These are phyloP conservation scores for Hermaeophaga mercurialis DNA, from an alignment of 2,888 invertebrate genomes.

Conservation along the genomic window DNA sequence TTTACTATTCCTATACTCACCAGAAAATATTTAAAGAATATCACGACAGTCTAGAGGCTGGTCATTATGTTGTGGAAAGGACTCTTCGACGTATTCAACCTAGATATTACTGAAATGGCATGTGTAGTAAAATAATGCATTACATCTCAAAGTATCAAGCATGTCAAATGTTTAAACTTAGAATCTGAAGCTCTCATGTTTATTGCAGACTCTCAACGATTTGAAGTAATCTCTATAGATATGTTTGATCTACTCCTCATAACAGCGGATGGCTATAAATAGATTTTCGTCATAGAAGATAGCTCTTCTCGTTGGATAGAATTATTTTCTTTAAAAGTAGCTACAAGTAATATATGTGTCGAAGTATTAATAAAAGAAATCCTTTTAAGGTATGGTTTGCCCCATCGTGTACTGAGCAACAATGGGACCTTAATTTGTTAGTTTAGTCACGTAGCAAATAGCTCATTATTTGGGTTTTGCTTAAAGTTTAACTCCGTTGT, in stretches of 20 bases:
- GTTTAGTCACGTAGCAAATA: conserved; percentile 47
- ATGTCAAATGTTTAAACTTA: conserved; percentile 32
- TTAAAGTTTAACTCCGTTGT: conserved; percentile 27
- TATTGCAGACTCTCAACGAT: conserved; percentile 34
- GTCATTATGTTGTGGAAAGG: conserved; percentile 21
- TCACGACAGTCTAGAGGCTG: conserved; percentile 20
- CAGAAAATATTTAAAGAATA: conserved; percentile 15
- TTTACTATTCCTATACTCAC: conserved; percentile 35
- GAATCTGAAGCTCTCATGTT: conserved; percentile 29
- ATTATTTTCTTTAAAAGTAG: conserved; percentile 30
- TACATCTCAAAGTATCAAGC: conserved; percentile 24
- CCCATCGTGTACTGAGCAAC: conserved; percentile 47
- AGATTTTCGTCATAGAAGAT: conserved; percentile 39
- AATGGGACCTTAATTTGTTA: conserved; percentile 49
- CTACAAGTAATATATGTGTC: conserved; percentile 42
- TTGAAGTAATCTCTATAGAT: conserved; percentile 34
- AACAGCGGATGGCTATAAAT: background rate
- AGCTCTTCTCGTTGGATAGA: conserved; percentile 42
- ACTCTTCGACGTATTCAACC: conserved; percentile 35
- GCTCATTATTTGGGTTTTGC: conserved; percentile 31
- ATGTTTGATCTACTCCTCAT: conserved; percentile 37
- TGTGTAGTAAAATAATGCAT: conserved; percentile 30
- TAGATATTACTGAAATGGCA: conserved; percentile 17
- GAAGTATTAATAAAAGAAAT: conserved; percentile 40
- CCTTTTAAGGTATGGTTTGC: conserved; percentile 47